Conservation (phyloP, 2,888 invertebrate species). For the Diplazon laetatorius region DNA sequence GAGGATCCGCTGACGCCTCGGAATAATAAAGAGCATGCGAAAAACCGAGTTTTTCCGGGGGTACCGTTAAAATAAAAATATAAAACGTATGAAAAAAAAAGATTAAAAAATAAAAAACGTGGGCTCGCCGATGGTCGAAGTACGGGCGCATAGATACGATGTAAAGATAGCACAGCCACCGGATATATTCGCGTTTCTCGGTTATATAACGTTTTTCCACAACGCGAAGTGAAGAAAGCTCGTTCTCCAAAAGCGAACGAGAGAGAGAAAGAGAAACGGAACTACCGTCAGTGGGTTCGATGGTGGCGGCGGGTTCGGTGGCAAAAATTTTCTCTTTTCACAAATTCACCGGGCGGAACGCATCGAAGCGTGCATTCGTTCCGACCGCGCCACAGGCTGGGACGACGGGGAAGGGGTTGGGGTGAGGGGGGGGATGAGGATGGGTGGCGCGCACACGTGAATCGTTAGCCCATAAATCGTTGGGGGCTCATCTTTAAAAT, state of each 20-base stretch:
- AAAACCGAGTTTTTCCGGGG: not conserved
- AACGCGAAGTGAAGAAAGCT: constrained; percentile 3
- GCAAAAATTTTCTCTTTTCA: constrained; percentile 63
- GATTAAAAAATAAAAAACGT: too few species aligned
- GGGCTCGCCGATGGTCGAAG: not conserved
- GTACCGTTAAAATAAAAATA: not conserved
- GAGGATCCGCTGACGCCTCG: constrained; percentile 52
- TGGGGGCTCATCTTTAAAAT: constrained; percentile 81
- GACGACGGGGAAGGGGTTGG: too few species aligned
- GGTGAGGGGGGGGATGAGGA: too few species aligned
- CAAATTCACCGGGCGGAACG: constrained; percentile 51
- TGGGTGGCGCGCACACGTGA: constrained; percentile 21
- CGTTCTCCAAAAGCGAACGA: not conserved
- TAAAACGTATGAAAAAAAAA: too few species aligned
- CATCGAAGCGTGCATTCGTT: constrained; percentile 57
- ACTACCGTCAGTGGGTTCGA: not conserved
- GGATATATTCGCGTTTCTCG: constrained; percentile 10
- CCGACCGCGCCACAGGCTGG: too few species aligned
- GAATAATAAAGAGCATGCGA: constrained; percentile 51
- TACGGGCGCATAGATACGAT: not conserved
- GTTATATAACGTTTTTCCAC: not conserved
- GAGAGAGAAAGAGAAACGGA: too few species aligned
- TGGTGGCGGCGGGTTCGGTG: constrained; percentile 41
- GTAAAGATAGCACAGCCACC: constrained; percentile 14
- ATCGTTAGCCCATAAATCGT: constrained; percentile 76